Conservation (phyloP, 1,140 invertebrate genomes). For the Prorops nasuta region DNA sequence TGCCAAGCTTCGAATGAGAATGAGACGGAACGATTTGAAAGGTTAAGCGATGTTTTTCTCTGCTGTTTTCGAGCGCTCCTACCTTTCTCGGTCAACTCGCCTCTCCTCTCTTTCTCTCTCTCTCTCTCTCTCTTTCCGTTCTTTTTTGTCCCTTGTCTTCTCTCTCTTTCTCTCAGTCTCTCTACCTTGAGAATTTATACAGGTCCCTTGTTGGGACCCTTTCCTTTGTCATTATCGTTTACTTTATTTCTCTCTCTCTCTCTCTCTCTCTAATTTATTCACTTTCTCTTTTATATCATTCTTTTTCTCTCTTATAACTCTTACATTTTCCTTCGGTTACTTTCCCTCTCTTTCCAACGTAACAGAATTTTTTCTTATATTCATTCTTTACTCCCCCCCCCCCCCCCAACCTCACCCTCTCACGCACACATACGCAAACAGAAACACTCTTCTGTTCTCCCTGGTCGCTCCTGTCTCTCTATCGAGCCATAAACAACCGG, state of each 20-base stretch:
- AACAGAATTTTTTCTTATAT: too few species aligned
- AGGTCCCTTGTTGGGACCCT: not conserved
- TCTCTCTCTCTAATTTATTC: not conserved
- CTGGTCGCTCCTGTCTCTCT: conserved; percentile 8
- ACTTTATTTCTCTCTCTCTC: not conserved
- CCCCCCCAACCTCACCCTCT: not conserved
- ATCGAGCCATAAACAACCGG: conserved; percentile 3
- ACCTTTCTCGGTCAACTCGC: not conserved
- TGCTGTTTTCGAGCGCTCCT: too few species aligned
- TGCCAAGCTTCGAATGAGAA: not conserved
- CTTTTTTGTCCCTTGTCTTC: conserved; percentile 1
- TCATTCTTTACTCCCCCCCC: too few species aligned
- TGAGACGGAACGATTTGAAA: conserved; percentile 7
- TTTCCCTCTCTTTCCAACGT: not conserved
- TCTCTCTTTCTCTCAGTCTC: not conserved
- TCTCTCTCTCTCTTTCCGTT: not conserved
- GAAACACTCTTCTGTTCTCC: too few species aligned
- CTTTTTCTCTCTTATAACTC: not conserved
- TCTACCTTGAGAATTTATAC: not conserved
- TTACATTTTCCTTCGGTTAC: not conserved
- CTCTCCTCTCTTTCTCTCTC: not conserved
- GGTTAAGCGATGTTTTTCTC: conserved; percentile 1
- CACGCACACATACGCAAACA: not conserved
- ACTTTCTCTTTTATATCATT: too few species aligned
- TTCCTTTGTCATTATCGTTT: not conserved